Base-by-base conservation (phyloP, 2,113 vertebrate genomes). In the Sula dactylatra region DNA sequence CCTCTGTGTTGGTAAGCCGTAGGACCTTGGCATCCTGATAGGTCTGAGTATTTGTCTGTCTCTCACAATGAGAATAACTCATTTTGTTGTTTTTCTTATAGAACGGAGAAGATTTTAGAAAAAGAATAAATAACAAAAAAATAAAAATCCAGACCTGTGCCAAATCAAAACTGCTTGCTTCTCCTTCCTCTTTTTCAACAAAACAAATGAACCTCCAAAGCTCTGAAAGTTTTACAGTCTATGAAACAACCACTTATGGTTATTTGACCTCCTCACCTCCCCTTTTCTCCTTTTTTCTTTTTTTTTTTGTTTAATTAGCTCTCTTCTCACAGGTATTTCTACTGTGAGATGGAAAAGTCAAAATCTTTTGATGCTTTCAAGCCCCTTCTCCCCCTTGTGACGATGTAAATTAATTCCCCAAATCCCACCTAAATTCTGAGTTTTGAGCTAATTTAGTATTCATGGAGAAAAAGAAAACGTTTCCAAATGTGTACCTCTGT, bases 311-410 rank as follows among this genome's bases (percentile, higher is more conserved):
- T 87, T 84, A 94, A 88, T 90, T 94, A 82, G 5, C 38, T 89
- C 45, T 66, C 31, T 31, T 59, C 19, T 62, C 71, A 31, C 40
- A 80, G 16, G 66, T 52, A 42, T 73, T 93, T 54, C 44, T 69
- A 14, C 52, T 0, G 1, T 0, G 2, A 77, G 42, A 80, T 55
- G 42, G 49, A 55, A 45, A 88, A 92, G 79, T 95, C 82, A 93
- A 92, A 94, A 93, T 90, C 66, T 88, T 96, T 83, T 90, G 85
- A 93, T 86, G 82, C 45, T 95, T 95, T 92, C 82, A 72, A 93
- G 36, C 69, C 78, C 62, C 9, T 80, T 90, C 42, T 93, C 45
- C 54, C 25, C 40, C 22, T 69, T 36, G 27, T 24, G 21, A 69
- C 1, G 15, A 84, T 85, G 77, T 40, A 96, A 97, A 92, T 86